These are phyloP conservation scores for Diplolepis rosae DNA, from an alignment of 2,888 invertebrate genomes.

Conservation along the genomic window DNA sequence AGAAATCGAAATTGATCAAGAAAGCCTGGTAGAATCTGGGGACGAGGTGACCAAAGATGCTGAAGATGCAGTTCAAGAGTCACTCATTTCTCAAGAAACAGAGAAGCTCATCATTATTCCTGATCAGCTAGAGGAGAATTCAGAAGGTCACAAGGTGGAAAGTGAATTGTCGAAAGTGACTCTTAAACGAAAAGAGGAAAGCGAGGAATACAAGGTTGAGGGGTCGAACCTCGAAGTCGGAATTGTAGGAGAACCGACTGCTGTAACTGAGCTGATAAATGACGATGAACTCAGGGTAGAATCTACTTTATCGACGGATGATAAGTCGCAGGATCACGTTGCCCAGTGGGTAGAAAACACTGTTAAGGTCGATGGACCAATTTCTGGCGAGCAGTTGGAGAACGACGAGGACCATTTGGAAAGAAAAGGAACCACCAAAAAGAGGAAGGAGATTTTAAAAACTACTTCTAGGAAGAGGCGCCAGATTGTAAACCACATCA, in stretches of 20 bases:
- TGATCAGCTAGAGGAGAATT: not conserved
- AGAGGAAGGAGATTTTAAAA: constrained; percentile 36
- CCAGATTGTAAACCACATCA: constrained; percentile 67
- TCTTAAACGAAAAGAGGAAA: constrained; percentile 26
- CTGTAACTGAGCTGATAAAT: constrained; percentile 61
- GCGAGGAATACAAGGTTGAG: constrained; percentile 38
- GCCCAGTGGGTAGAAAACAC: constrained; percentile 74
- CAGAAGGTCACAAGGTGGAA: not conserved
- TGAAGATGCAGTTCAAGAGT: constrained; percentile 18
- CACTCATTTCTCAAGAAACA: constrained; percentile 12
- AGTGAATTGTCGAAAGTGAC: not conserved
- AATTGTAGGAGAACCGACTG: constrained; percentile 67
- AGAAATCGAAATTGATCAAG: not conserved
- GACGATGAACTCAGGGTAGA: constrained; percentile 63
- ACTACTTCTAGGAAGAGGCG: constrained; percentile 65
- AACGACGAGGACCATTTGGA: constrained; percentile 4
- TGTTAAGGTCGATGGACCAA: constrained; percentile 59
- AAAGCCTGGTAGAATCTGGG: not conserved
- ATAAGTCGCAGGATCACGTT: constrained; percentile 63
- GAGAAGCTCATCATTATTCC: constrained; percentile 26
- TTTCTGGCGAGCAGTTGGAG: constrained; percentile 21
- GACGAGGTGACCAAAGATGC: constrained; percentile 2
- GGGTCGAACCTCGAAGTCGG: constrained; percentile 58
- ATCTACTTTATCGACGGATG: constrained; percentile 61
- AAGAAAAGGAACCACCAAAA: constrained; percentile 38